Base-by-base conservation (phyloP, 2,888 invertebrate species). In the Alviniconcha strummeri region DNA sequence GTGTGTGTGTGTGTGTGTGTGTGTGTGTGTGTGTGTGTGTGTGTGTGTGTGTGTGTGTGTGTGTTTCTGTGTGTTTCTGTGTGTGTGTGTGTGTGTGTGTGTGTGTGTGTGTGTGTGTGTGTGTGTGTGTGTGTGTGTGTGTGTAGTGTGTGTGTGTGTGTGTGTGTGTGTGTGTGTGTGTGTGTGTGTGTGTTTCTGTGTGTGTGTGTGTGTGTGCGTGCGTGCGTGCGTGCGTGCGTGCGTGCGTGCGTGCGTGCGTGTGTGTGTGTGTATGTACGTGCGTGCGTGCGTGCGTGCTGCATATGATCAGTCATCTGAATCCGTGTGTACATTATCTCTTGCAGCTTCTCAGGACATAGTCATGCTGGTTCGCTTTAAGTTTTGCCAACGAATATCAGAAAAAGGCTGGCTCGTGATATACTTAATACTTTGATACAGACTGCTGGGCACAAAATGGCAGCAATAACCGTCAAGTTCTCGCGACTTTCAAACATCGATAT, bases 181-280 rank as follows among this genome's bases (percentile, higher is more conserved):
- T 64, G 64, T 64, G 64, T 64, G 64, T 64, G 15, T 64, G 64
- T 64, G 64, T 64, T 1, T 64, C 3, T 13, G 64, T 64, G 64
- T 64, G 64, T 64, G n/a, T n/a, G n/a, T n/a, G n/a, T n/a, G n/a
- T n/a, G n/a, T n/a, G n/a, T n/a, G n/a, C n/a, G n/a, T 69, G 9
- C 15, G n/a, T 69, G 69, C n/a, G n/a, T 69, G 69, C 69, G 13
- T 36, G 52, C 36, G 8, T 75, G 55, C 17, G n/a, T 54, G 52
- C 36, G 75, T 75, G 55, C 11, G 52, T 52, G 52, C 36, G 52
- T 75, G 52, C 11, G 75, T 75, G 69, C 15, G 69, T 69, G 69
- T 69, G n/a, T 69, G 69, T 69, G 69, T 69, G 69, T 69, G 69
- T 69, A 17, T 69, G 69, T 69, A 17, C 69, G n/a, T 69, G 69